Evolutionary conservation across 1,140 invertebrate genomes (phyloP), one percentile per base, ranked within the genome.

Genomic region (Drosophila kikkawai): DNA sequence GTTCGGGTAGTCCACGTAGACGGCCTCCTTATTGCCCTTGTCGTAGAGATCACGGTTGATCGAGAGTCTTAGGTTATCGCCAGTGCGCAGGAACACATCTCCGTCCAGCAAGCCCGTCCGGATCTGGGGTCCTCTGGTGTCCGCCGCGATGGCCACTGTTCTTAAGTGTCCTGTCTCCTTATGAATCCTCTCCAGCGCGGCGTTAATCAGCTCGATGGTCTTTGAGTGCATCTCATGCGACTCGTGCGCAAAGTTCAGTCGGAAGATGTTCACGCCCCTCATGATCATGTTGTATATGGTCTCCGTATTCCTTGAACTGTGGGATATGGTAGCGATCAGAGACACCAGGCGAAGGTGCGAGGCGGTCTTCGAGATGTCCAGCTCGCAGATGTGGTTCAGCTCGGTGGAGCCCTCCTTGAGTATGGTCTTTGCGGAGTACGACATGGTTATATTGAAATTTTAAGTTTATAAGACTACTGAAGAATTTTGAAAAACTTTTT

Each of bases 301-400:
- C n/a, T 95, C 95, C 0, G 97, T 95, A 56, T 96, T 95, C 15
- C 96, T 94, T 9, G 98, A 99, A 6, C 96, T 97, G 0, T 97
- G 98, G n/a, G 98, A 99, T 91, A 99, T 99, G 1, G 99, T 99
- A 91, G 98, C 99, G 87, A 99, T 98, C 77, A 99, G 98, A 29
- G 98, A 98, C 2, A 98, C 98, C 17, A 99, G 95, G 51, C 99
- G 95, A 0, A 96, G 95, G 80, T 95, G 96, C 2, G 95, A 95
- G 0, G 96, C 95, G 95, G 95, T n/a, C 95, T 97, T 90, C 97
- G 39, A 96, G 58, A 99, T 98, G 91, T 99, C 97, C 79, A 99
- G 94, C 42, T 95, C 95, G 93, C 97, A 98, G 91, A 99, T 96
- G 93, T 99, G 98, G 77, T 98, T 97, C 71, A 99, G 92, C 56